phyloP scores from a whole-genome alignment of 1,140 invertebrate genomes.

The Eumaeus atala region DNA sequence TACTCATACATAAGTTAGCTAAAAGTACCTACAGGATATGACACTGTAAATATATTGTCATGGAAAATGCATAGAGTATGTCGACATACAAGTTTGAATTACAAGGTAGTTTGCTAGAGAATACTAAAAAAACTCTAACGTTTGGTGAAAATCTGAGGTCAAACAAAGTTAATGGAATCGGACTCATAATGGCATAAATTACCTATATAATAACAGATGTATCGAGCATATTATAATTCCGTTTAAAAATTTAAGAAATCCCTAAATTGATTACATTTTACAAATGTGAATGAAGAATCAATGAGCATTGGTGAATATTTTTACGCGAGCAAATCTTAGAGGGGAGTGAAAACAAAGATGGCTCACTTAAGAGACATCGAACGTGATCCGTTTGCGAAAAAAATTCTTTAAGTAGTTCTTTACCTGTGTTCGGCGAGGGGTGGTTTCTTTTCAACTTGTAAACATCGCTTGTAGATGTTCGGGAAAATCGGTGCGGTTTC shows the following conservation, averaged over 20 bases:
- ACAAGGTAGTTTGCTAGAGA: too few species aligned
- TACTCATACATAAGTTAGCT: too few species aligned
- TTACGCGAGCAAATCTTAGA: constrained; percentile 44
- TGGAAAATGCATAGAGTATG: too few species aligned
- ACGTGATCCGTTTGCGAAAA: constrained; percentile 70
- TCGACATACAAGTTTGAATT: too few species aligned
- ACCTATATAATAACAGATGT: too few species aligned
- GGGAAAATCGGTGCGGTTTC: constrained; percentile 39
- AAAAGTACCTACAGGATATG: too few species aligned
- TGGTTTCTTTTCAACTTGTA: constrained; percentile 38
- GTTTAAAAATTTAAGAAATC: not conserved
- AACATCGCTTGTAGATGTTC: constrained; percentile 52
- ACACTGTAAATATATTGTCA: too few species aligned
- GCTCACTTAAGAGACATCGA: constrained; percentile 63
- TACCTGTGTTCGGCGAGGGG: constrained; percentile 47
- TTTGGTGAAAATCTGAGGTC: too few species aligned
- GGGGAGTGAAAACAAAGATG: constrained; percentile 50
- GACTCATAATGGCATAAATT: too few species aligned
- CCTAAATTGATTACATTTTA: constrained; percentile 19
- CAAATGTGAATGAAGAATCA: constrained; percentile 38
- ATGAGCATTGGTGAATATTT: constrained; percentile 41
- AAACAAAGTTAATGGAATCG: too few species aligned
- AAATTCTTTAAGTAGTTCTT: constrained; percentile 64
- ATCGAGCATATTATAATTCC: too few species aligned
- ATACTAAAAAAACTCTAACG: too few species aligned